Evolutionary conservation across 1,140 invertebrate species (phyloP).

Genomic region (Latrodectus geometricus): DNA sequence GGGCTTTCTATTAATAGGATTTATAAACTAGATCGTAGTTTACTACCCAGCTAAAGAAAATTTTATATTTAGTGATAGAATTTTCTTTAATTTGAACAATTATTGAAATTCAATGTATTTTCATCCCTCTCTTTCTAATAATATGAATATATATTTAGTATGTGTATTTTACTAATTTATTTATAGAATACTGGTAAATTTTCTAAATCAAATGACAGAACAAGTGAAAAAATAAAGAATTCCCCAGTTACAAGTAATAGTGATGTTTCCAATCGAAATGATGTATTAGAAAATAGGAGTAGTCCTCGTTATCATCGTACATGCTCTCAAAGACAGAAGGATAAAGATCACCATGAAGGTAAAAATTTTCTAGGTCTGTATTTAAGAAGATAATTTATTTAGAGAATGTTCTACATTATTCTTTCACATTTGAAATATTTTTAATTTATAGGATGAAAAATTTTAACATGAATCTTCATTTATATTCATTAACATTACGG

Average conservation of each 20-base stretch:
- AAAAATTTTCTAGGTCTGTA: neutral
- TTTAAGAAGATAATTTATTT: neutral
- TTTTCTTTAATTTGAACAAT: no score
- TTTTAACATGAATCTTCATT: neutral
- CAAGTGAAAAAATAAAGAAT: constrained; percentile 76
- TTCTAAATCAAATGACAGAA: constrained; percentile 69
- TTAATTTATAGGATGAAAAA: neutral
- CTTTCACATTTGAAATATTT: neutral
- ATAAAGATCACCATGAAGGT: constrained; percentile 76
- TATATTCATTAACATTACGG: neutral
- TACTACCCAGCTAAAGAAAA: no score
- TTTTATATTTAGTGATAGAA: no score
- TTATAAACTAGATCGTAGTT: no score
- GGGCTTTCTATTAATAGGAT: no score
- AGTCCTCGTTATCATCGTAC: constrained; percentile 79
- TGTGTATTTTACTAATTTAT: neutral
- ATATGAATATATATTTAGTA: no score
- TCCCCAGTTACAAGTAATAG: constrained; percentile 78
- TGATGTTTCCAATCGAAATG: constrained; percentile 76
- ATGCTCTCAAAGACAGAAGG: constrained; percentile 84
- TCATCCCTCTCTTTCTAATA: no score
- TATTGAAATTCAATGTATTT: no score
- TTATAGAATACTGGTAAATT: constrained; percentile 51
- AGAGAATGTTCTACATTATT: no score
- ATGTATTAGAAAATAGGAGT: constrained; percentile 77